Base-by-base conservation (phyloP, 1,140 invertebrate genomes). In the Lordiphosa mommai region DNA sequence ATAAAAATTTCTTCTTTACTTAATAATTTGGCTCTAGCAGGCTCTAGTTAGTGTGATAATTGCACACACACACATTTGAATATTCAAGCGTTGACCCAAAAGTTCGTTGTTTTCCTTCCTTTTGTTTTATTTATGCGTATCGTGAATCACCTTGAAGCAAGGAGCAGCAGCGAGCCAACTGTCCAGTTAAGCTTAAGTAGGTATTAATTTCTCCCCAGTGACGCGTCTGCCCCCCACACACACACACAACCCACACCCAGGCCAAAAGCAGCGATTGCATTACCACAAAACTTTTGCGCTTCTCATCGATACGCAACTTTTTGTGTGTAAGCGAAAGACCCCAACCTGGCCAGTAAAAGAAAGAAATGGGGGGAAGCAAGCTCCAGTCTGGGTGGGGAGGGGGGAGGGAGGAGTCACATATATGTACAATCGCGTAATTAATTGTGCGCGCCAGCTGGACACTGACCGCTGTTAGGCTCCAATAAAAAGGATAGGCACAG, bases 371-470 rank as follows among this genome's bases (percentile, higher is more conserved):
- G 30, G 30, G 1, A 12, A n/a, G n/a, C n/a, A n/a, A n/a, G n/a
- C n/a, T n/a, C n/a, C 4, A 33, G 4, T 7, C 8, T 6, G 36
- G 2, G 6, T 2, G 16, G 8, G n/a, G 16, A 29, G 9, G 29
- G 14, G 12, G 33, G 14, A 5, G 27, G 36, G 36, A 29, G 16
- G 13, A 80, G 70, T 80, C 74, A 80, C 76, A 73, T 80, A 79
- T 79, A 73, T 80, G 80, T 79, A 80, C 74, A 82, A 84, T 82
- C 77, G 77, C 69, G 79, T 84, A 84, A 86, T 84, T 84, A 84
- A 84, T 84, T 84, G 80, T 79, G 73, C 77, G 38, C 80, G 79
- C 70, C 77, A 84, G 72, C 77, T 73, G 77, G 68, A 82, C 74
- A 61, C 37, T 72, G 66, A 41, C 65, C 43, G 53, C 63, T 33